Conservation (phyloP, 2,113 vertebrate genomes). For the Nycticorax nycticorax region DNA sequence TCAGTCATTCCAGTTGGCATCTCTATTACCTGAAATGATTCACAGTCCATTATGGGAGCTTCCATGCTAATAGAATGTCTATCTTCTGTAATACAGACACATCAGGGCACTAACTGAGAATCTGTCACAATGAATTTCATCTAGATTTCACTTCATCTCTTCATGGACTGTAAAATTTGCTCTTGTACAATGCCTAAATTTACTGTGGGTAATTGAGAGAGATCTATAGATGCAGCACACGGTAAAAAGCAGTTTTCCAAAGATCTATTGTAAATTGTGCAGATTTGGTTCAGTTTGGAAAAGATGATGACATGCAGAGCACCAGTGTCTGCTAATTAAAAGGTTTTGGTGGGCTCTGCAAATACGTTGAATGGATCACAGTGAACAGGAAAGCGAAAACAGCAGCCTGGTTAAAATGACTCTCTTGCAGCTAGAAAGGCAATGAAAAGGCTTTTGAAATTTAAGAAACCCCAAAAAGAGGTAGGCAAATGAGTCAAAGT, state of each 20-base stretch:
- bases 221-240: conserved; percentile 80
- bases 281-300: conserved; percentile 66
- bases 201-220: conserved; percentile 87
- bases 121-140: conserved; percentile 90
- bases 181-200: conserved; percentile 85
- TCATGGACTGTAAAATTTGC: conserved; percentile 87
- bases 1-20: conserved; percentile 87
- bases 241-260: conserved; percentile 68
- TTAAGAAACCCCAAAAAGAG: conserved; percentile 29
- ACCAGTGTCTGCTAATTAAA: conserved; percentile 67
- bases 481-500: conserved; percentile 51
- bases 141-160: conserved; percentile 85
- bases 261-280: conserved; percentile 78
- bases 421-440: not conserved
- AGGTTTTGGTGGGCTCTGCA: conserved; percentile 67
- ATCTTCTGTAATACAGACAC: conserved; percentile 93
- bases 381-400: conserved; percentile 41
- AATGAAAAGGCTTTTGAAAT: conserved; percentile 11
- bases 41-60: conserved; percentile 89
- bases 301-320: conserved; percentile 58
- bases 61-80: conserved; percentile 91
- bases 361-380: conserved; percentile 7
- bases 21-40: conserved; percentile 94
- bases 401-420: conserved; percentile 4
- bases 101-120: conserved; percentile 87